A percentile compares a stretch with the other conserved stretches of the same genome.
Conservation (phyloP, 2,113 vertebrate species). For the Cyphomyrus discorhynchus region DNA sequence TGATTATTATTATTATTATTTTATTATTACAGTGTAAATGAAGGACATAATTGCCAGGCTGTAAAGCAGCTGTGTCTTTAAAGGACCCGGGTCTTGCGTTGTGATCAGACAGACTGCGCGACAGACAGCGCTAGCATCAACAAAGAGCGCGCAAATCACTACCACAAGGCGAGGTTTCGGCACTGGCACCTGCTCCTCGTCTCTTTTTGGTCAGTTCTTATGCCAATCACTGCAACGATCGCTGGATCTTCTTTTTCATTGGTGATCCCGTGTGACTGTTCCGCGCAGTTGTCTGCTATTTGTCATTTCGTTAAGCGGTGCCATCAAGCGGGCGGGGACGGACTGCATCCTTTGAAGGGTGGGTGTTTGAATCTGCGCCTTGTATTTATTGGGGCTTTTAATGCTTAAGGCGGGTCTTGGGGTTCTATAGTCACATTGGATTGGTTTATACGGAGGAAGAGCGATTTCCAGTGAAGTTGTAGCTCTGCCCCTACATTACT, state of each 20-base stretch:
- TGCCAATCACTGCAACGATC: slow-evolving; percentile 25
- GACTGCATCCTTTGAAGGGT: slow-evolving; percentile 40
- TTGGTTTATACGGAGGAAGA: slow-evolving; percentile 52
- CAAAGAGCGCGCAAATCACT: slow-evolving; percentile 59
- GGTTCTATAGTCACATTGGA: background rate
- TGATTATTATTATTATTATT: background rate
- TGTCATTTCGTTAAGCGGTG: slow-evolving; percentile 27
- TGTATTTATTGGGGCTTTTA: slow-evolving; percentile 39
- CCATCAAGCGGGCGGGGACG: slow-evolving; percentile 45
- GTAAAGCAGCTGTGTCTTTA: slow-evolving; percentile 24
- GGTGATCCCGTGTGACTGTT: slow-evolving; percentile 20
- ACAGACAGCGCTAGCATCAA: slow-evolving; percentile 43
- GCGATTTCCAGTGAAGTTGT: slow-evolving; percentile 38
- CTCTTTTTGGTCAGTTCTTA: slow-evolving; percentile 26
- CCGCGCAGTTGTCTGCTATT: slow-evolving; percentile 28
- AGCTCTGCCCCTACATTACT: slow-evolving; percentile 46
- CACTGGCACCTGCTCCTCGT: slow-evolving; percentile 55
- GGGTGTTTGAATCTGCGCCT: slow-evolving; percentile 32
- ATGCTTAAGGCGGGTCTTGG: slow-evolving; percentile 19
- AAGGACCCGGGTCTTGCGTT: background rate
- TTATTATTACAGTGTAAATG: background rate
- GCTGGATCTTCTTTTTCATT: slow-evolving; percentile 27
- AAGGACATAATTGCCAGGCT: background rate
- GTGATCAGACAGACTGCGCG: slow-evolving; percentile 15
- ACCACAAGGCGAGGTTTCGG: slow-evolving; percentile 40